Percentiles rank a stretch among this genome's conserved stretches.
Evolutionary conservation across 1,140 invertebrate genomes (phyloP).

Genomic region (Drosophila nigromelanica): DNA sequence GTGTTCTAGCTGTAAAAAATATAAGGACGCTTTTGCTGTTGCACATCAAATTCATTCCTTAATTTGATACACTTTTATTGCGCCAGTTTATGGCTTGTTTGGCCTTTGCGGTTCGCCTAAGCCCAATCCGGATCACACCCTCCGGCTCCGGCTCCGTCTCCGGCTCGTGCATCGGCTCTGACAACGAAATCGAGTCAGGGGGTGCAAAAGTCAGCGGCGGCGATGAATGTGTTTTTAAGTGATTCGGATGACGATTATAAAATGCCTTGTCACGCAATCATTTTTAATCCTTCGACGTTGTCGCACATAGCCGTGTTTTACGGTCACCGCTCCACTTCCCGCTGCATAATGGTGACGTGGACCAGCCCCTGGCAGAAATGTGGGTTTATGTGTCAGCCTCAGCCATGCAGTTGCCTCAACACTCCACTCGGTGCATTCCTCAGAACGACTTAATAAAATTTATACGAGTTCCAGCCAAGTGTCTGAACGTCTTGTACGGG

Average conservation of each 20-base stretch:
- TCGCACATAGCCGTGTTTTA: slow-evolving; percentile 59
- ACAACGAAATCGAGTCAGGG: slow-evolving; percentile 1
- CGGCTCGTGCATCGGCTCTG: no score
- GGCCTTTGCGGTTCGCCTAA: slow-evolving; percentile 61
- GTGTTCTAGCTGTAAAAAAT: slow-evolving; percentile 25
- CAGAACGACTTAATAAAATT: slow-evolving; percentile 74
- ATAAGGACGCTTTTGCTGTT: slow-evolving; percentile 17
- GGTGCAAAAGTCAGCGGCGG: slow-evolving; percentile 4
- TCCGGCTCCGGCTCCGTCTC: not conserved
- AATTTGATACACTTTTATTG: slow-evolving; percentile 81
- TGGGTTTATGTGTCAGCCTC: slow-evolving; percentile 66
- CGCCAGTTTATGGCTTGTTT: slow-evolving; percentile 74
- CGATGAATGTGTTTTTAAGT: slow-evolving; percentile 73
- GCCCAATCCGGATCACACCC: slow-evolving; percentile 32
- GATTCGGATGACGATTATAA: slow-evolving; percentile 71
- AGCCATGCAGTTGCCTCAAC: slow-evolving; percentile 13
- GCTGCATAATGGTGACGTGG: not conserved
- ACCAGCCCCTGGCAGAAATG: slow-evolving; percentile 23
- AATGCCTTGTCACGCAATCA: slow-evolving; percentile 82
- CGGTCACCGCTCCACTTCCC: slow-evolving; percentile 23
- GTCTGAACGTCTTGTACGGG: slow-evolving; percentile 21
- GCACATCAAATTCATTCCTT: slow-evolving; percentile 70
- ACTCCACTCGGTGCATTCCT: slow-evolving; percentile 41
- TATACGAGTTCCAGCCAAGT: slow-evolving; percentile 62
- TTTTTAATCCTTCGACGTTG: slow-evolving; percentile 77